Percentiles rank a stretch among this genome's conserved stretches.
Evolutionary conservation across 2,113 vertebrate genomes (phyloP).

Genomic region (Glaucidium brasilianum): DNA sequence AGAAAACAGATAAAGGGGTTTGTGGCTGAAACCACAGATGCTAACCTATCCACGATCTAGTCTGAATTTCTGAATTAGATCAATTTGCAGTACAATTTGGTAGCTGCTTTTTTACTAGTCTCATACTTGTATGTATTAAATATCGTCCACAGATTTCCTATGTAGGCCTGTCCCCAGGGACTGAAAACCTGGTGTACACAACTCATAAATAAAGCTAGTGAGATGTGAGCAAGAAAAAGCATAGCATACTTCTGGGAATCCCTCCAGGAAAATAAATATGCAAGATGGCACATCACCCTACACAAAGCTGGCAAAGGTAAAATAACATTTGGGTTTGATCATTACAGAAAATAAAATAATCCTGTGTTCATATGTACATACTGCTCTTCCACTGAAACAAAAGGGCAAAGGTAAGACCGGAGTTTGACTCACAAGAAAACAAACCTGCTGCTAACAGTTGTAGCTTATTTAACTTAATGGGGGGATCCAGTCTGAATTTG

Average conservation of each 20-base stretch:
- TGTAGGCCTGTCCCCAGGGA: not conserved
- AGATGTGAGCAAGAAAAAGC: conserved; percentile 45
- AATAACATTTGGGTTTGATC: conserved; percentile 51
- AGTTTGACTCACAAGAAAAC: not conserved
- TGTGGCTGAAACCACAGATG: not conserved
- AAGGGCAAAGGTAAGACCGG: not conserved
- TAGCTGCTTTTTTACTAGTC: not conserved
- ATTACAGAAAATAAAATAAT: conserved; percentile 42
- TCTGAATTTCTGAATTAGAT: not conserved
- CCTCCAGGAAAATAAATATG: conserved; percentile 63
- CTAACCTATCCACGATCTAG: not conserved
- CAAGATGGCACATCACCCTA: conserved; percentile 56
- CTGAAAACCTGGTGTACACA: conserved; percentile 8
- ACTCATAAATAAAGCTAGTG: conserved; percentile 49
- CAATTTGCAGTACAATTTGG: not conserved
- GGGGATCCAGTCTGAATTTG: not conserved
- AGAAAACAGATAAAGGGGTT: not conserved
- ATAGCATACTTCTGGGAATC: conserved; percentile 43
- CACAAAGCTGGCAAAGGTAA: conserved; percentile 46
- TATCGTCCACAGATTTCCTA: not conserved
- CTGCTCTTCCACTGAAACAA: not conserved
- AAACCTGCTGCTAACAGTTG: not conserved
- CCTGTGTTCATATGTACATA: not conserved
- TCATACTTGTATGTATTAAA: not conserved
- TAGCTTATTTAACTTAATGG: not conserved